Conservation (phyloP, 2,888 invertebrate genomes). For the Doris montereyensis region DNA sequence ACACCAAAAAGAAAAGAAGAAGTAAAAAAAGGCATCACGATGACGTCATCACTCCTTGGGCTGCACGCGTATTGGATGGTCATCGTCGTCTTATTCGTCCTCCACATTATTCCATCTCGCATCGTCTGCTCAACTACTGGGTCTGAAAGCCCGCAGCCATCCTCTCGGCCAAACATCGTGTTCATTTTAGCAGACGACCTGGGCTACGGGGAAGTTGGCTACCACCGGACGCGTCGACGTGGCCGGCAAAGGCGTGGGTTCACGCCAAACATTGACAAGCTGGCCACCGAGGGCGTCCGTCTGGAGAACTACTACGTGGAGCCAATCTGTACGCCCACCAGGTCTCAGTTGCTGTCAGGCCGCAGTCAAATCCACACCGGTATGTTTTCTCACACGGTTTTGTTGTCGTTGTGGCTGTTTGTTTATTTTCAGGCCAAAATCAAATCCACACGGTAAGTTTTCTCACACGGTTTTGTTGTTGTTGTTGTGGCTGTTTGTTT, state of each 20-base stretch:
- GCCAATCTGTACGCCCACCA: conserved; percentile 68
- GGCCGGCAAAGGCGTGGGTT: too few relatives aligned
- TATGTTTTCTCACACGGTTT: neutral
- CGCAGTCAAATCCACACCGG: conserved; percentile 61
- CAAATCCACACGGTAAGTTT: conserved; percentile 55
- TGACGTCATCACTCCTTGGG: too few relatives aligned
- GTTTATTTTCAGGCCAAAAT: conserved; percentile 51
- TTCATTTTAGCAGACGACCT: conserved; percentile 68
- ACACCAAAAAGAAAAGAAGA: too few relatives aligned
- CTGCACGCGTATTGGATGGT: too few relatives aligned
- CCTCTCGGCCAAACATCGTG: conserved; percentile 56
- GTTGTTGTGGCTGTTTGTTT: neutral
- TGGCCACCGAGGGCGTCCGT: conserved; percentile 61
- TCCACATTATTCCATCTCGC: too few relatives aligned
- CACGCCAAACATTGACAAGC: conserved; percentile 63
- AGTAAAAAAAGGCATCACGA: too few relatives aligned
- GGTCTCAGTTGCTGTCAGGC: conserved; percentile 67
- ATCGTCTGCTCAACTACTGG: neutral
- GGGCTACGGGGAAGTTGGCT: conserved; percentile 66
- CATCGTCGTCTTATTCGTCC: too few relatives aligned
- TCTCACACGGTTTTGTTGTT: neutral
- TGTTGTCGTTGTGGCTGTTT: neutral
- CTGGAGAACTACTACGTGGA: conserved; percentile 70
- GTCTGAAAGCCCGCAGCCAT: neutral
- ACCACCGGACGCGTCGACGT: conserved; percentile 66